These are phyloP conservation scores for Isaurus tuberculatus DNA, from an alignment of 92 coral and sea anemone species.

Conservation along the genomic window DNA sequence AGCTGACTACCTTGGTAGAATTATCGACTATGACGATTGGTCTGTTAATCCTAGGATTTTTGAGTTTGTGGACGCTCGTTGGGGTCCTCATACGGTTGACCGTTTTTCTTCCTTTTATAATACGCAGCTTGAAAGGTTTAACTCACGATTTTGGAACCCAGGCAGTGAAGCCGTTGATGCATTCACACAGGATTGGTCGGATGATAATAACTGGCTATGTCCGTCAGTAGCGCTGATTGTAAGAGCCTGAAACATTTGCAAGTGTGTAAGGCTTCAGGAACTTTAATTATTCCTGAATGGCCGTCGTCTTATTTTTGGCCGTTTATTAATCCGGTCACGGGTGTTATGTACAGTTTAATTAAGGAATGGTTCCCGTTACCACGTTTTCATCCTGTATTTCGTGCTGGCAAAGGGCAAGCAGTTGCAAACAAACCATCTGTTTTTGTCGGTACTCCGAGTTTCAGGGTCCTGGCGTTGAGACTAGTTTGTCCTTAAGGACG, in stretches of 20 bases:
- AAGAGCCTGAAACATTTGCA: neutral
- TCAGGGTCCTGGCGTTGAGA: constrained; percentile 23
- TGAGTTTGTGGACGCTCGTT: neutral
- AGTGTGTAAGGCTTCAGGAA: neutral
- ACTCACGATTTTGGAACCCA: neutral
- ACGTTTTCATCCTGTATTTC: neutral
- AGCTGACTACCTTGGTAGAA: too few relatives aligned
- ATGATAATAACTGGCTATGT: neutral
- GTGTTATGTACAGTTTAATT: neutral
- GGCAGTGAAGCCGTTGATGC: neutral
- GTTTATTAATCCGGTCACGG: constrained; percentile 3
- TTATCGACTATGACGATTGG: too few relatives aligned
- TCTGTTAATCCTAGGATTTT: neutral
- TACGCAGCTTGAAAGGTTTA: neutral
- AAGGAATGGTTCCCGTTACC: constrained; percentile 2
- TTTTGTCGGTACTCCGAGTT: constrained; percentile 27
- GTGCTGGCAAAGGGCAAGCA: constrained; percentile 13
- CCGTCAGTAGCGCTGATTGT: neutral
- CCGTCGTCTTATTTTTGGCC: neutral
- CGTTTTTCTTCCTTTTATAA: constrained; percentile 3
- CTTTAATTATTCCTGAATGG: constrained; percentile 13
- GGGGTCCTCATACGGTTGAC: constrained; percentile 9
- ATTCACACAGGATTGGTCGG: neutral
- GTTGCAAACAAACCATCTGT: constrained; percentile 12
- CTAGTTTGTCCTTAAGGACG: constrained; percentile 13